Evolutionary conservation across 2,797 vertebrate genomes (phyloP).

Genomic region (Peromyscus eremicus): DNA sequence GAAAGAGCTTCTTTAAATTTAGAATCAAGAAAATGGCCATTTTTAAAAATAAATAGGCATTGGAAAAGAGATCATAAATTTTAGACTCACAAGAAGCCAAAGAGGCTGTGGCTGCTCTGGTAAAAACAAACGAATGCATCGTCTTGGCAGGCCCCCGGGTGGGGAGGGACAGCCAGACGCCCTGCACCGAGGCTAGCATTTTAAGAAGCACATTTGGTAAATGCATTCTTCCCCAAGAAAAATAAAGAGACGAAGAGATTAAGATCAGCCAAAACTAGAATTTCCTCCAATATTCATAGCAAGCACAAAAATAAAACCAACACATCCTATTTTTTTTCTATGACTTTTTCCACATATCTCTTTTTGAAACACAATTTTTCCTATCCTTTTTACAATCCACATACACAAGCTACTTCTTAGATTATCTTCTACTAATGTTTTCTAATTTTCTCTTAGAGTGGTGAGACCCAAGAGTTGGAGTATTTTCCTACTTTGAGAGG

Average conservation of each 20-base stretch:
- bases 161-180: background rate
- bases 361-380: background rate
- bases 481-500: background rate
- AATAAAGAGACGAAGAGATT: background rate
- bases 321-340: constrained; percentile 5
- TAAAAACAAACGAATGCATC: constrained; percentile 42
- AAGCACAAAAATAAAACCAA: background rate
- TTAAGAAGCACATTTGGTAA: constrained; percentile 55
- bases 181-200: background rate
- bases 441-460: background rate
- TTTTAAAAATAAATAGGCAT: background rate
- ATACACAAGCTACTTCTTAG: background rate
- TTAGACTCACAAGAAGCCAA: constrained; percentile 55
- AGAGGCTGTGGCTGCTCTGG: background rate
- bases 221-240: constrained; percentile 1
- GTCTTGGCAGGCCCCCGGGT: background rate
- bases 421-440: background rate
- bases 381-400: background rate
- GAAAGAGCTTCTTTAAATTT: constrained; percentile 62
- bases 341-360: constrained; percentile 10
- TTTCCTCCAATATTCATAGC: background rate
- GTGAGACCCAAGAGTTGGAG: background rate
- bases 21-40: background rate
- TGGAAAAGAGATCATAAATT: constrained; percentile 50
- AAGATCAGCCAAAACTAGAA: background rate